Evolutionary conservation across 2,113 vertebrate genomes (phyloP), one percentile per base, ranked within the genome.

Genomic region (Acanthochromis polyacanthus): DNA sequence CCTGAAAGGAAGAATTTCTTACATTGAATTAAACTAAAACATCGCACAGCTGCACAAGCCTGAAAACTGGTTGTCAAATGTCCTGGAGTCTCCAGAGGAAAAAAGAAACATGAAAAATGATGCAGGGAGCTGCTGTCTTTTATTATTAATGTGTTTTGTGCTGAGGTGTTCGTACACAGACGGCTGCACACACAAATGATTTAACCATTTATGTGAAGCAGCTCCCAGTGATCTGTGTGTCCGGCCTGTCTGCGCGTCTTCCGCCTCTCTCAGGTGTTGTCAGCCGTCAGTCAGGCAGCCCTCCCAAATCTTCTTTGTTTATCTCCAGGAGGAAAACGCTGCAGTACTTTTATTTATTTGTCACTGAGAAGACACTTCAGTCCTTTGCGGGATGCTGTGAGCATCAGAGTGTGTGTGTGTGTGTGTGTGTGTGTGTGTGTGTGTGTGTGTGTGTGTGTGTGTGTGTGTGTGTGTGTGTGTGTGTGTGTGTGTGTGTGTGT

Each of bases 281-380:
- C 53, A n/a, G 10, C 20, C 50, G 2, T 76, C 40, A 20, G 19
- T 43, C 43, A 20, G 6, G 22, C 28, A 17, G 32, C 11, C 23
- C 12, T 28, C 30, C 25, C 9, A 4, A 20, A 17, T 48, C 23
- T 15, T 19, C 20, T 51, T n/a, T 71, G 38, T 71, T 57, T 59
- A 23, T 36, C 8, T 71, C 5, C 0, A 17, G 65, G 52, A 46
- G 65, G 50, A 32, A 51, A 17, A 36, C 3, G 36, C 59, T 20
- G 52, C 65, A 45, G 58, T 12, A 28, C 53, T 60, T 65, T 51
- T 50, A 7, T n/a, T 28, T 53, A 59, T 71, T 30, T 57, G 50
- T 62, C 61, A 46, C 23, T 0, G 23, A 72, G 25, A n/a, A 23
- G 69, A 66, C 45, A 60, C 46, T 7, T 30, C 52, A 58, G 60